phyloP scores from a whole-genome alignment of 37 sponge, comb jelly and placozoan species.

The Halichondria panicea region DNA sequence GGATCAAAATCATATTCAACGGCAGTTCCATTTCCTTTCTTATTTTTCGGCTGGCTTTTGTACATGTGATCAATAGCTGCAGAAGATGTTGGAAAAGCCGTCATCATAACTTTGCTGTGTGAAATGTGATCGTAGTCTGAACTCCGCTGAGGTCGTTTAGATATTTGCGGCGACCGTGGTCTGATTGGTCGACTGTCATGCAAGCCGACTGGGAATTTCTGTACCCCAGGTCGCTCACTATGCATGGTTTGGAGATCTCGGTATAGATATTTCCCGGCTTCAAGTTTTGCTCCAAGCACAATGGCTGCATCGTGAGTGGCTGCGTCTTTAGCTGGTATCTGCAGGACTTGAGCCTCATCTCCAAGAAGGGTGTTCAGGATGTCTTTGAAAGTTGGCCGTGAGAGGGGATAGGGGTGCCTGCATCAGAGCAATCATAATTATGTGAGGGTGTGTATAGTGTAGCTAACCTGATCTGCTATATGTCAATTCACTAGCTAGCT shows the following conservation, averaged over 20 bases:
- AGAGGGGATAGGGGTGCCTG: slow-evolving; percentile 23
- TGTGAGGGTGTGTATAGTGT: too few species aligned
- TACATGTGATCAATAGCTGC: too few species aligned
- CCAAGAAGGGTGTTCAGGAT: slow-evolving; percentile 9
- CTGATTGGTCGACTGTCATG: too few species aligned
- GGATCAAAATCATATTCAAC: too few species aligned
- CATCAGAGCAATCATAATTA: background rate
- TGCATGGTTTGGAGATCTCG: slow-evolving; percentile 18
- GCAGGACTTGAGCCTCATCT: slow-evolving; percentile 14
- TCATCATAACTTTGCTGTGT: slow-evolving; percentile 1
- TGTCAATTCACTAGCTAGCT: too few species aligned
- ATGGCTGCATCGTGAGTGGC: slow-evolving; percentile 13
- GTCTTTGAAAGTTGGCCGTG: slow-evolving; percentile 31
- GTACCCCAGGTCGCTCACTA: background rate
- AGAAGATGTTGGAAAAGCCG: slow-evolving; percentile 30
- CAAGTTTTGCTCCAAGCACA: slow-evolving; percentile 10
- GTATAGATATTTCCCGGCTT: slow-evolving; percentile 21
- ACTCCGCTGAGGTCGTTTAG: background rate
- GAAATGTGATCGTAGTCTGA: slow-evolving; percentile 22
- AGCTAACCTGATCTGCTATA: too few species aligned
- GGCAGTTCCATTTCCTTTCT: too few species aligned
- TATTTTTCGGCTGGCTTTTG: too few species aligned
- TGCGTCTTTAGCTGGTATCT: slow-evolving; percentile 24
- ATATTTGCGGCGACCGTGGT: background rate
- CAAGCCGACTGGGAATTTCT: too few species aligned